Percentiles rank a stretch among this genome's conserved stretches.
Conservation (phyloP, 2,888 invertebrate genomes). For the Nymphalis c-album region DNA sequence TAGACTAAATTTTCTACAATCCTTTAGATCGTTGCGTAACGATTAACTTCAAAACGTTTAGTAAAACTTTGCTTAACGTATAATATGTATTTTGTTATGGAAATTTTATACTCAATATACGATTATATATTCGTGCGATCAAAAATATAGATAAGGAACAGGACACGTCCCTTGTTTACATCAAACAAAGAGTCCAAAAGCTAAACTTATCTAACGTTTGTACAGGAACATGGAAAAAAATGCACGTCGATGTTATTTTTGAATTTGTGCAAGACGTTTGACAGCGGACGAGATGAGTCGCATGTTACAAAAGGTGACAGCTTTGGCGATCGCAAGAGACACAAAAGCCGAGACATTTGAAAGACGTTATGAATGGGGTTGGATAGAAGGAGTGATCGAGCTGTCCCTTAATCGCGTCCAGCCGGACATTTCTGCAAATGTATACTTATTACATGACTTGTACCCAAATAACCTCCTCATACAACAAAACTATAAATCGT, state of each 20-base stretch:
- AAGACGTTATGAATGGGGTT: constrained; percentile 75
- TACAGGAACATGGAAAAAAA: constrained; percentile 70
- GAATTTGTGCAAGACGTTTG: constrained; percentile 81
- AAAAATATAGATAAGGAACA: constrained; percentile 66
- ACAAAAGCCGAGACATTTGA: constrained; percentile 70
- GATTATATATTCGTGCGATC: constrained; percentile 48
- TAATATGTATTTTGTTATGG: not conserved
- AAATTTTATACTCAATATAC: constrained; percentile 40
- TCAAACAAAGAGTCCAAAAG: constrained; percentile 72
- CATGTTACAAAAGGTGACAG: constrained; percentile 74
- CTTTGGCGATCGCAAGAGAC: constrained; percentile 54
- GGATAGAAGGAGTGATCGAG: constrained; percentile 78
- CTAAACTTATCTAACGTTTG: constrained; percentile 77
- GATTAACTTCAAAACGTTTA: too few relatives aligned
- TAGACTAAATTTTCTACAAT: too few relatives aligned
- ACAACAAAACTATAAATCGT: too few relatives aligned
- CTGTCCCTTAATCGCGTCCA: constrained; percentile 51
- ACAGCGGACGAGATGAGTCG: constrained; percentile 71
- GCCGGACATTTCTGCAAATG: constrained; percentile 34
- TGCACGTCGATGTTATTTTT: constrained; percentile 75
- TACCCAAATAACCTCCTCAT: not conserved
- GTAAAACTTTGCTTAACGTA: too few relatives aligned
- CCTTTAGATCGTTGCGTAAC: too few relatives aligned
- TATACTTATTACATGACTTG: not conserved
- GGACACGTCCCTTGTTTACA: constrained; percentile 75